Evolutionary conservation across 2,113 vertebrate genomes (phyloP), one percentile per base, ranked within the genome.

Genomic region (Miniopterus natalensis): DNA sequence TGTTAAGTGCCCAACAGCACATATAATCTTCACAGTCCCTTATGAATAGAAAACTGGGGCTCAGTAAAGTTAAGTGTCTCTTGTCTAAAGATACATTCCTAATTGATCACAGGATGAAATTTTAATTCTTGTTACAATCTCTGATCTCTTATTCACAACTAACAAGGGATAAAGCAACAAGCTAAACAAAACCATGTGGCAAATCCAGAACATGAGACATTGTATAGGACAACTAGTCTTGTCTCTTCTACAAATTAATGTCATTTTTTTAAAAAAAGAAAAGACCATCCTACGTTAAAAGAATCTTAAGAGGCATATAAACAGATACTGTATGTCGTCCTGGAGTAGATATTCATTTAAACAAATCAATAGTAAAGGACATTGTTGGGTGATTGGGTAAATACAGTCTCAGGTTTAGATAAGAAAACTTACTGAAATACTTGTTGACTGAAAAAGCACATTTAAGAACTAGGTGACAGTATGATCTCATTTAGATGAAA

Each of bases 401-500:
- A 27, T 84, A 61, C 49, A 21, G 29, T 90, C n/a, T 68, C 75
- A 75, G 42, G 66, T 55, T 94, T 80, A 61, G n/a, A 23, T 66
- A 27, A 83, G 29, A 83, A 75, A 81, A 81, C 68, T 70, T 91
- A 87, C 74, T 59, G 79, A 78, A 55, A 25, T 88, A 53, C 27
- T 80, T 65, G 8, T 55, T 74, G 66, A 65, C 13, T 51, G 27
- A 73, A 86, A 93, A 93, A 73, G 8, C 42, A 79, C 9, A 12
- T 66, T 93, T 90, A 68, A 81, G 57, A 79, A 55, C 36, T 81
- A 83, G 23, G 36, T 85, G 45, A 74, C 13, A 53, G 27, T 61
- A 47, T 68, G 42, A 68, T 70, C 29, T 81, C 14, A 75, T 91
- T 87, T 93, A 87, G n/a, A 59, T 77, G 66, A 68, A 93, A 90